Conservation (phyloP, 1,140 invertebrate species). For the Drosophila novamexicana region DNA sequence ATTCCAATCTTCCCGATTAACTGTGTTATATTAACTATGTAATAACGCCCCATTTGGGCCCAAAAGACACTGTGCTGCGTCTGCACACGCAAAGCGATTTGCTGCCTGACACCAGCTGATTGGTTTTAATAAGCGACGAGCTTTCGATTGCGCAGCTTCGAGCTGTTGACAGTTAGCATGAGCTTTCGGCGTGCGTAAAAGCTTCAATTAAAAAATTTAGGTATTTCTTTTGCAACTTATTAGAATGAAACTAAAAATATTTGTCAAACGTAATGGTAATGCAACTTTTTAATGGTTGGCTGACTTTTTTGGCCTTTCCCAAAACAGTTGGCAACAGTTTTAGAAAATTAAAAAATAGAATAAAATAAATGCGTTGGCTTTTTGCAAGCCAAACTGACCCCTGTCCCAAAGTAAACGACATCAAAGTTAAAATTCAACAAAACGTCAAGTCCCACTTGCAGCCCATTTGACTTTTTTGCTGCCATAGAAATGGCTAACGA, state of each 20-base stretch:
- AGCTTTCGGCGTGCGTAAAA: neutral
- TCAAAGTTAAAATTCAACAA: constrained; percentile 58
- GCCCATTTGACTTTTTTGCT: constrained; percentile 50
- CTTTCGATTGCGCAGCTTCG: neutral
- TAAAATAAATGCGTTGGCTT: constrained; percentile 3
- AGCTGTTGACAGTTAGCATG: neutral
- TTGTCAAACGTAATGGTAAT: neutral
- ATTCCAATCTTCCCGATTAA: too few species aligned
- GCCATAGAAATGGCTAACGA: neutral
- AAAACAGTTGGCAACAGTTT: neutral
- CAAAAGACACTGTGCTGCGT: neutral
- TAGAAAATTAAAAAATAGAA: neutral
- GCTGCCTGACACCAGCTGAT: neutral
- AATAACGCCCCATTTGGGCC: neutral
- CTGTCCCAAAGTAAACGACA: constrained; percentile 28
- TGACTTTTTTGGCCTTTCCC: constrained; percentile 1
- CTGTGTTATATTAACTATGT: too few species aligned
- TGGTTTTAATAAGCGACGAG: neutral
- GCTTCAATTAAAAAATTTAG: neutral
- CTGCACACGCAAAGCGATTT: neutral
- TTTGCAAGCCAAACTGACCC: constrained; percentile 1
- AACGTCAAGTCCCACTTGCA: constrained; percentile 71
- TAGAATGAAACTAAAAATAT: too few species aligned
- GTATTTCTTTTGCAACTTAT: neutral
- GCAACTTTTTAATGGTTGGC: neutral